phyloP scores from a whole-genome alignment of 2,888 invertebrate genomes.

The Cheilosia impressa region DNA sequence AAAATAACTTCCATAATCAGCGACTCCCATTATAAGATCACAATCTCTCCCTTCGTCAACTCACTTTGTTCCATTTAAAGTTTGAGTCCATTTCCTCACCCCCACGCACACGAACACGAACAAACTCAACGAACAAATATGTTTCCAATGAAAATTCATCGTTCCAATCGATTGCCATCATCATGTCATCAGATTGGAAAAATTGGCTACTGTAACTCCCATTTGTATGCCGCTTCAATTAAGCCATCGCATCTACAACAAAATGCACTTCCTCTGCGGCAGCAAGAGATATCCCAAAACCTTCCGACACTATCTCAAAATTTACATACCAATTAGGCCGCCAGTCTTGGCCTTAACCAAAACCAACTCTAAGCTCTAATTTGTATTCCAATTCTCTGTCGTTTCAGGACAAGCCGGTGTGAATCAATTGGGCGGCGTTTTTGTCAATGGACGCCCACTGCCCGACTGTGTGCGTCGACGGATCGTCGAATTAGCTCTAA shows the following conservation, averaged over 20 bases:
- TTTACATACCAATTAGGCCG: slow-evolving; percentile 70
- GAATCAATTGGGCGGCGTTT: slow-evolving; percentile 98
- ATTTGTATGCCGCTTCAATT: slow-evolving; percentile 52
- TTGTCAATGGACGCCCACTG: slow-evolving; percentile 98
- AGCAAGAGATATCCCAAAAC: neutral
- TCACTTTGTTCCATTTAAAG: neutral
- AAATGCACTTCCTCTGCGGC: slow-evolving; percentile 62
- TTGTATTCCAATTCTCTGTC: slow-evolving; percentile 14
- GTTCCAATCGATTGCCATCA: slow-evolving; percentile 38
- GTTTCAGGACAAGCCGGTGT: slow-evolving; percentile 96
- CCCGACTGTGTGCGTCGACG: slow-evolving; percentile 96
- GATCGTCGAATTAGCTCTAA: slow-evolving; percentile 96
- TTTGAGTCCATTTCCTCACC: neutral
- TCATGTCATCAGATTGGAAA: slow-evolving; percentile 39
- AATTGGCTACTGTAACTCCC: slow-evolving; percentile 64
- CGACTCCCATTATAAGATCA: no score
- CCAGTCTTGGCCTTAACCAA: neutral
- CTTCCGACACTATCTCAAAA: slow-evolving; percentile 38
- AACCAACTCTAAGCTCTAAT: slow-evolving; percentile 35
- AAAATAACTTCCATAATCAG: no score
- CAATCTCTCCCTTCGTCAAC: no score
- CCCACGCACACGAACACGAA: neutral
- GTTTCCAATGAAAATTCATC: slow-evolving; percentile 29
- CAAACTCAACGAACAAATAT: neutral
- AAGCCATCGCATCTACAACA: slow-evolving; percentile 52